phyloP scores from a whole-genome alignment of 2,888 invertebrate species.

The Ellobium chinense region DNA sequence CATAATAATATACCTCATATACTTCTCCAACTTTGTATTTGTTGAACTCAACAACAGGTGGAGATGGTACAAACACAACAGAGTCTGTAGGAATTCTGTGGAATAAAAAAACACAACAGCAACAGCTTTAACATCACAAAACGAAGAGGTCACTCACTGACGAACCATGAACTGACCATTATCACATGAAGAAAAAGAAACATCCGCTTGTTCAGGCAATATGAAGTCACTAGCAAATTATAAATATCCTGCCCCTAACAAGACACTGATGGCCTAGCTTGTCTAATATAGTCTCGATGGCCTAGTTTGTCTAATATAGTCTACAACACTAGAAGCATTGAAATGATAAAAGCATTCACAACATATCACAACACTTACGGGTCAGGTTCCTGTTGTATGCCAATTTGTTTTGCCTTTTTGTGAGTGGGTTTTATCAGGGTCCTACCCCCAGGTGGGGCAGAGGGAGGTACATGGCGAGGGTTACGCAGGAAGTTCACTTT shows the following conservation, averaged over 20 bases:
- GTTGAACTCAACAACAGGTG: constrained; percentile 71
- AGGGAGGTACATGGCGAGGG: constrained; percentile 71
- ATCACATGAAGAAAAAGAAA: too few relatives aligned
- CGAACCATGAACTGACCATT: too few relatives aligned
- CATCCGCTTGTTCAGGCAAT: too few relatives aligned
- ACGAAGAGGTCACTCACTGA: too few relatives aligned
- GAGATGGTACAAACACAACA: constrained; percentile 72
- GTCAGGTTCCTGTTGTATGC: constrained; percentile 64
- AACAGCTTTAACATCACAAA: too few relatives aligned
- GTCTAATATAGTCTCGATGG: too few relatives aligned
- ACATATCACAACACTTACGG: constrained; percentile 17
- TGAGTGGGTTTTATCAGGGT: constrained; percentile 66
- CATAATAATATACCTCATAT: constrained; percentile 79
- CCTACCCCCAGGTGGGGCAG: constrained; percentile 60
- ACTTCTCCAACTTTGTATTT: constrained; percentile 77
- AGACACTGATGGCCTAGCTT: too few relatives aligned
- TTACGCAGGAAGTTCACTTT: constrained; percentile 73
- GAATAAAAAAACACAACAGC: neutral
- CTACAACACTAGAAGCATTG: too few relatives aligned
- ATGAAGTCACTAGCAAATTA: too few relatives aligned
- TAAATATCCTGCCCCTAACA: too few relatives aligned
- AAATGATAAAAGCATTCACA: too few relatives aligned
- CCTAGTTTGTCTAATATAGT: too few relatives aligned
- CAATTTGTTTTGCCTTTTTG: constrained; percentile 66
- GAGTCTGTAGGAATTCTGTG: neutral